A percentile compares a stretch with the other conserved stretches of the same genome.
phyloP scores from a whole-genome alignment of 1,140 invertebrate species.

The Drosophila azteca region DNA sequence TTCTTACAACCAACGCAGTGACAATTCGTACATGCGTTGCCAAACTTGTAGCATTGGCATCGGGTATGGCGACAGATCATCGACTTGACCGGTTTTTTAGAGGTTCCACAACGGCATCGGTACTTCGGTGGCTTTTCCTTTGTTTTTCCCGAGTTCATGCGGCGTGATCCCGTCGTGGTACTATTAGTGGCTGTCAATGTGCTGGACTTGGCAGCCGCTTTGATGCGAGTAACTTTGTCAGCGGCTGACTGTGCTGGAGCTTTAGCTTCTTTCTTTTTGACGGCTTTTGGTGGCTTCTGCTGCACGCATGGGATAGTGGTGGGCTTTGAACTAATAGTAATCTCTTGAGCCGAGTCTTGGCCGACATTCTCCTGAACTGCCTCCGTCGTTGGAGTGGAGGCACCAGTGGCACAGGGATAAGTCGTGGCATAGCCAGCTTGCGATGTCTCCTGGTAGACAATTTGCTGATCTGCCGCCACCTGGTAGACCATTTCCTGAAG shows the following conservation, averaged over 20 bases:
- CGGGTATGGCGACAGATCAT: conserved; percentile 58
- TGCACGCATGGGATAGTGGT: conserved; percentile 24
- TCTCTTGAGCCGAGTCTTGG: no score
- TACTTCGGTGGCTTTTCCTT: conserved; percentile 21
- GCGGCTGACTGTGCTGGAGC: no score
- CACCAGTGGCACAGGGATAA: no score
- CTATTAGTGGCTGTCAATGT: no score
- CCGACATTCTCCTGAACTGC: no score
- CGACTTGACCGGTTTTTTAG: conserved; percentile 26
- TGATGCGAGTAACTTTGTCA: neutral
- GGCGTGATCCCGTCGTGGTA: neutral
- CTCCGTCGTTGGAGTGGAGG: no score
- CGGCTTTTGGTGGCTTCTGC: conserved; percentile 10
- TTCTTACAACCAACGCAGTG: conserved; percentile 59
- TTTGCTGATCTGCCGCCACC: no score
- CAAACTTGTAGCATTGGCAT: conserved; percentile 51
- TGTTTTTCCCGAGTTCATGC: conserved; percentile 6
- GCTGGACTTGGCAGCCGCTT: no score
- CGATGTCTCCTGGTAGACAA: no score
- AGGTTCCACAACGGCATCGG: conserved; percentile 57
- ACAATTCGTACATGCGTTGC: conserved; percentile 41
- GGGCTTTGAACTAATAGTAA: conserved; percentile 13
- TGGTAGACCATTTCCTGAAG: no score
- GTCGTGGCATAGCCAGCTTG: no score
- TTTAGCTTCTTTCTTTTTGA: neutral